Percentiles rank a stretch among this genome's conserved stretches.
These are phyloP conservation scores for Amphiprion ocellaris DNA, from an alignment of 2,113 vertebrate genomes.

Conservation along the genomic window DNA sequence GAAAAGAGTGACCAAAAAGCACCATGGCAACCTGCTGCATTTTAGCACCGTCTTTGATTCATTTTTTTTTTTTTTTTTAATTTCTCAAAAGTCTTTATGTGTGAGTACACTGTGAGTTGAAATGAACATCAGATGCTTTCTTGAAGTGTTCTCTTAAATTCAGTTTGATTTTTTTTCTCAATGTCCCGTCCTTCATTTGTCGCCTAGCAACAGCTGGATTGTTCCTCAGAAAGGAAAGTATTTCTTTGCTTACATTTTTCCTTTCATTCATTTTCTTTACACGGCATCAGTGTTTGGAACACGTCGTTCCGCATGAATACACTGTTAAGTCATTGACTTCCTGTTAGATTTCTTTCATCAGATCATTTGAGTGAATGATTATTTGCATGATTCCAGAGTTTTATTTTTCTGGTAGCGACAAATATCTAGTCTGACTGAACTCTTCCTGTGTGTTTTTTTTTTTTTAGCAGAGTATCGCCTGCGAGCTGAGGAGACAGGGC, in stretches of 20 bases:
- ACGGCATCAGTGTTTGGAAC: conserved; percentile 25
- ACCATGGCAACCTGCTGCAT: neutral
- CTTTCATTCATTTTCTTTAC: conserved; percentile 30
- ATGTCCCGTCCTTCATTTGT: conserved; percentile 59
- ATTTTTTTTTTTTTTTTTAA: conserved; percentile 29
- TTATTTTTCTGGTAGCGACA: conserved; percentile 17
- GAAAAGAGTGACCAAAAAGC: neutral
- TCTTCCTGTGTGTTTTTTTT: neutral
- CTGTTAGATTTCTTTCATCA: neutral
- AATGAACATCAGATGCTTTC: conserved; percentile 25
- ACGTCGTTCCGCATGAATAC: conserved; percentile 39
- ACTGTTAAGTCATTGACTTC: neutral
- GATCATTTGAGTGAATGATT: neutral
- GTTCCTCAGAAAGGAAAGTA: conserved; percentile 7
- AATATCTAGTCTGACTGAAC: conserved; percentile 2
- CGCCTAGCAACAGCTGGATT: conserved; percentile 66
- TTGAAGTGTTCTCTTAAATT: conserved; percentile 31
- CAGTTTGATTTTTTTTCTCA: conserved; percentile 9
- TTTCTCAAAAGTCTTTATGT: conserved; percentile 5
- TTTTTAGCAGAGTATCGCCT: neutral
- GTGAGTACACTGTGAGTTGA: conserved; percentile 12
- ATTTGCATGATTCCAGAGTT: neutral
- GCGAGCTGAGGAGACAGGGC: neutral
- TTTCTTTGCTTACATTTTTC: conserved; percentile 9
- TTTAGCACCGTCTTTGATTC: neutral